These are phyloP conservation scores for Siniperca undulata DNA, from an alignment of 2,797 vertebrate species.

Conservation along the genomic window DNA sequence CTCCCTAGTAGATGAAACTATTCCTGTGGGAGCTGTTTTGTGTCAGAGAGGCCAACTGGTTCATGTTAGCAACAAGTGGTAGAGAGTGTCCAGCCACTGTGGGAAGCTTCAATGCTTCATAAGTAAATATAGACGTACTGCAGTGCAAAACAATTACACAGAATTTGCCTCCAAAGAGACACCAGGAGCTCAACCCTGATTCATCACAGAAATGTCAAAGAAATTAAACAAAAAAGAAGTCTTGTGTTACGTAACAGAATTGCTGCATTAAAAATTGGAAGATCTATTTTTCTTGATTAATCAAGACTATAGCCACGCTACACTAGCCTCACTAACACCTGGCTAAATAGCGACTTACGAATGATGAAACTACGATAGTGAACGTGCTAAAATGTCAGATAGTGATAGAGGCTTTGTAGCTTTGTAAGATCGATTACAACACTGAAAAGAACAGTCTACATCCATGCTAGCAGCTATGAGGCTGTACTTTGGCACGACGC, in stretches of 20 bases:
- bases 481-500: no score
- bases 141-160: conserved; percentile 19
- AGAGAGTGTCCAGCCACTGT: conserved; percentile 18
- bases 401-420: no score
- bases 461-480: no score
- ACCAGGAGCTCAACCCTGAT: neutral
- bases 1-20: conserved; percentile 8
- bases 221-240: neutral
- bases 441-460: neutral
- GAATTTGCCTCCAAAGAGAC: neutral
- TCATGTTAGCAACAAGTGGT: conserved; percentile 30
- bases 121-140: conserved; percentile 15
- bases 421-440: no score
- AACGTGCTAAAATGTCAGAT: neutral
- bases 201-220: neutral
- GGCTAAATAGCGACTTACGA: neutral
- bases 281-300: no score
- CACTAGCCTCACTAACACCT: neutral
- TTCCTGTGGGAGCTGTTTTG: conserved; percentile 38
- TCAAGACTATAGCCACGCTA: no score
- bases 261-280: neutral
- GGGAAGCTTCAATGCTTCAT: conserved; percentile 16
- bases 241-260: neutral
- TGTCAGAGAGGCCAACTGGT: conserved; percentile 33
- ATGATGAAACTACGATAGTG: neutral